phyloP scores from a whole-genome alignment of 2,888 invertebrate species.

The Polydrusus cervinus region DNA sequence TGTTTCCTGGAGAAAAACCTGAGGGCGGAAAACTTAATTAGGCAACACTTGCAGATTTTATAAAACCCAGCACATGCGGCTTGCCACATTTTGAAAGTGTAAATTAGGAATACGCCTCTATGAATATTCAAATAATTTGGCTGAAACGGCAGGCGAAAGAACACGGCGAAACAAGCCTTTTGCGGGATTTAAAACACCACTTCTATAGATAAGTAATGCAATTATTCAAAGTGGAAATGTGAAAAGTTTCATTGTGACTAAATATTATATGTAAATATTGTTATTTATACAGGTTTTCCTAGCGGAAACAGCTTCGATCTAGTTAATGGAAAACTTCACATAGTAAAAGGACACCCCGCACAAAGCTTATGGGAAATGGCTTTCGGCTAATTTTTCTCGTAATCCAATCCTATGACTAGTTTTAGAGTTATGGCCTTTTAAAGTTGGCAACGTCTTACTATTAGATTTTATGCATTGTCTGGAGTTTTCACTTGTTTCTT shows the following conservation, averaged over 20 bases:
- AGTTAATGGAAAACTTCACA: too few species aligned
- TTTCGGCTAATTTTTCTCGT: too few species aligned
- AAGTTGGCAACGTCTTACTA: too few species aligned
- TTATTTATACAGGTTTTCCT: too few species aligned
- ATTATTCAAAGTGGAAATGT: constrained; percentile 61
- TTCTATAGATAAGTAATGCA: constrained; percentile 59
- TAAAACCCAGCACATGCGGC: constrained; percentile 59
- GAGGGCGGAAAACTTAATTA: constrained; percentile 44
- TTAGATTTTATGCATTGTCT: too few species aligned
- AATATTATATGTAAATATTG: not conserved
- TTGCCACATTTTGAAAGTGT: constrained; percentile 57
- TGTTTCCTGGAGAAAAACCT: constrained; percentile 34
- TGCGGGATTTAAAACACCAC: constrained; percentile 56
- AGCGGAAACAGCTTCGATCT: too few species aligned
- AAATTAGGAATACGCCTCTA: constrained; percentile 60
- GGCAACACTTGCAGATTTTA: constrained; percentile 51
- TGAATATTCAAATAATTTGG: constrained; percentile 62
- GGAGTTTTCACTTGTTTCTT: too few species aligned
- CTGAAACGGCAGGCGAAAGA: constrained; percentile 58
- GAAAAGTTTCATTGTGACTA: constrained; percentile 8
- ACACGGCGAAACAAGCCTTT: constrained; percentile 61
- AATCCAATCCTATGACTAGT: too few species aligned
- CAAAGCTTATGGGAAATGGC: too few species aligned
- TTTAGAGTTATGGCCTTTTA: too few species aligned
- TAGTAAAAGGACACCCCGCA: too few species aligned